These are phyloP conservation scores for Sparidentex hasta DNA, from an alignment of 2,797 vertebrate species.

Conservation along the genomic window DNA sequence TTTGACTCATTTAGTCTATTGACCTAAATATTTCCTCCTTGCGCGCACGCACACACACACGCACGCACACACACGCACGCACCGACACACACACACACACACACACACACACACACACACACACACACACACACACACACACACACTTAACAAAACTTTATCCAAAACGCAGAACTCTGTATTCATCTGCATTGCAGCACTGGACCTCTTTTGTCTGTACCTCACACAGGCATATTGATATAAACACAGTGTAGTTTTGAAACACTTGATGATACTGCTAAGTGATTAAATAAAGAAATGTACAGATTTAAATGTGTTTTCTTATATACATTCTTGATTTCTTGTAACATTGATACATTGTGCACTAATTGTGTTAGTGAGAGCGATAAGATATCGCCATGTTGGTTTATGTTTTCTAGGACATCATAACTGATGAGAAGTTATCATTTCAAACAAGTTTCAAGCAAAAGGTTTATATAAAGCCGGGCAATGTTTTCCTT, in stretches of 20 bases:
- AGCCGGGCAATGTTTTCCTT: too few species aligned
- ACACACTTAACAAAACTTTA: constrained; percentile 3
- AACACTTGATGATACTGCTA: too few species aligned
- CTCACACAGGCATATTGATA: not conserved
- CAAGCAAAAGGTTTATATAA: too few species aligned
- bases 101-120: not conserved
- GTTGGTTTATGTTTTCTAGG: too few species aligned
- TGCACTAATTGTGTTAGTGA: too few species aligned
- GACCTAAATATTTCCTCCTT: constrained; percentile 71
- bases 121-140: not conserved
- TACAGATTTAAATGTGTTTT: not conserved
- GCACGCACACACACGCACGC: constrained; percentile 3
- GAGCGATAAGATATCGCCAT: too few species aligned
- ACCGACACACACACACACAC: not conserved
- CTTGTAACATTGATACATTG: not conserved
- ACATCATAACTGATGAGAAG: too few species aligned
- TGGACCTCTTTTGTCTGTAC: not conserved
- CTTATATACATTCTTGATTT: not conserved
- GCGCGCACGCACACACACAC: not conserved
- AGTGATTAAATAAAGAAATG: not conserved
- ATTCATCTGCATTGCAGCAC: constrained; percentile 19
- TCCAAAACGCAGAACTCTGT: constrained; percentile 29
- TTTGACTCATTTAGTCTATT: constrained; percentile 51
- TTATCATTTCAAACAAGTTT: too few species aligned
- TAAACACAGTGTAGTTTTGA: not conserved